These are phyloP conservation scores for Rhombomys opimus DNA, from an alignment of 2,113 vertebrate species.

Conservation along the genomic window DNA sequence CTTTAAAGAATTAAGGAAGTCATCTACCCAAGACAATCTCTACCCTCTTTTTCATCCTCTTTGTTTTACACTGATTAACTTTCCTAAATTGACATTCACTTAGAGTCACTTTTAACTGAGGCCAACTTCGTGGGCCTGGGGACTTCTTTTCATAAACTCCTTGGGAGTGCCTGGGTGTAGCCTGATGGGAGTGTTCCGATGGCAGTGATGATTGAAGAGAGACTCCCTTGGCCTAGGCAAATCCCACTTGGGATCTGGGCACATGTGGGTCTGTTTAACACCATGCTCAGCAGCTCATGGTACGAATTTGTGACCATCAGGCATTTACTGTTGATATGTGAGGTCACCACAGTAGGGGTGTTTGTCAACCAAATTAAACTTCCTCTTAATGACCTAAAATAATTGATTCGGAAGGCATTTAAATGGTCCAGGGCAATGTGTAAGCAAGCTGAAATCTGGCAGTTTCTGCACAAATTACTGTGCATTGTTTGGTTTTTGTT, in stretches of 20 bases:
- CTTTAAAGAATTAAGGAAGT: slow-evolving; percentile 32
- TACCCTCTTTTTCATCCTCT: slow-evolving; percentile 19
- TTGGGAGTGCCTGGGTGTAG: slow-evolving; percentile 66
- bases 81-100: slow-evolving; percentile 55
- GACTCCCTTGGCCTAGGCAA: slow-evolving; percentile 80
- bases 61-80: slow-evolving; percentile 42
- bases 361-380: slow-evolving; percentile 83
- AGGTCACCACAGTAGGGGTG: slow-evolving; percentile 77
- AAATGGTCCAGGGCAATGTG: slow-evolving; percentile 59
- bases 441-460: slow-evolving; percentile 60
- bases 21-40: neutral
- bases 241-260: slow-evolving; percentile 70
- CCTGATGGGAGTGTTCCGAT: slow-evolving; percentile 61
- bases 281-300: slow-evolving; percentile 64
- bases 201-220: slow-evolving; percentile 83
- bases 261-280: slow-evolving; percentile 83
- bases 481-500: slow-evolving; percentile 40
- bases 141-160: slow-evolving; percentile 75
- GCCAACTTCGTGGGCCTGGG: slow-evolving; percentile 29
- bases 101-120: slow-evolving; percentile 55
- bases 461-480: slow-evolving; percentile 59
- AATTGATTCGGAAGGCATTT: slow-evolving; percentile 77
- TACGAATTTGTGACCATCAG: slow-evolving; percentile 72
- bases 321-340: slow-evolving; percentile 74
- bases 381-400: slow-evolving; percentile 80